Base-by-base conservation (phyloP, 23 tunicate species). In the Corella eumyota region DNA sequence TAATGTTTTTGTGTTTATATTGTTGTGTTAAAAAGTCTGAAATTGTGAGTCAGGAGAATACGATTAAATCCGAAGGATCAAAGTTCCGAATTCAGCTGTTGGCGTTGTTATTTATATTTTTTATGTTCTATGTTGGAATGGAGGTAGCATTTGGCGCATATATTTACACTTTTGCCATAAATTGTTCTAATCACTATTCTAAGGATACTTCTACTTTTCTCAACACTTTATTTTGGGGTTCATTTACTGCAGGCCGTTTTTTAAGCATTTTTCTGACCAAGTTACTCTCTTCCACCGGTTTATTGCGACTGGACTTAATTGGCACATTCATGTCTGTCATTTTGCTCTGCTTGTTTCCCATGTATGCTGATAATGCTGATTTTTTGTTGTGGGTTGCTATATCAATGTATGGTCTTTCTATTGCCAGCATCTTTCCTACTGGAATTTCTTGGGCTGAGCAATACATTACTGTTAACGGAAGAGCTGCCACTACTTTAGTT, bases 391-490 rank as follows among this genome's bases (percentile, higher is more conserved):
- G 92, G 92, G 55, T 49, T 2, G 80, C 75, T 5, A 71, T 73
- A 5, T 66, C 60, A 15, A 15, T 82, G 22, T 82, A 74, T 73
- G 92, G 92, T 3, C 50, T 79, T 71, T 82, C 92, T 6, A 82
- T 82, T 68, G 92, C 92, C 32, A 82, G 92, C 66, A 68, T 74
- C 28, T 82, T 73, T 82, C 92, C 92, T 0, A 37, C 80, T 38
- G 92, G 92, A 3, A 52, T 82, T n/a, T 68, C 92, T 1, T 82
- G 79, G 79, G 92, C 81, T 11, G 92, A 82, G 58, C 75, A 74
- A 22, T 82, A 82, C 53, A 82, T 82, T 27, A 82, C 92, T 19
- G 50, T 82, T 13, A 82, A 65, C 52, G 80, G 80, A 20, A 75
- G 79, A 44, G 92, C 92, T 56, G 92, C 92, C 2, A 60, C 73